Conservation (phyloP, 1,140 invertebrate genomes). For the Scaptomyza graminum region DNA sequence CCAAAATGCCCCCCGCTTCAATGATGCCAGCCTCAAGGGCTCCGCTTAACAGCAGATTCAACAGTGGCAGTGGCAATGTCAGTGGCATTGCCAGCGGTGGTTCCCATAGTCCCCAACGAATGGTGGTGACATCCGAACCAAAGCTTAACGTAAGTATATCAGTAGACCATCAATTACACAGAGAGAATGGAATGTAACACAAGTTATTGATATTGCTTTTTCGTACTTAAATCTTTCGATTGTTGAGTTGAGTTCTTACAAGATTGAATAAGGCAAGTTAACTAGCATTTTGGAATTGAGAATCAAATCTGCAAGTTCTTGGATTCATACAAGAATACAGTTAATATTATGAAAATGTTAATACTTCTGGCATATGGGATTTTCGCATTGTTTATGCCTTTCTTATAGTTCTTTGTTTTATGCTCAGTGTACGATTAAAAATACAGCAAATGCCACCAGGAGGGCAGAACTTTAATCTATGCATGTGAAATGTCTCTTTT, state of each 20-base stretch:
- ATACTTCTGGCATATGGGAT: no score
- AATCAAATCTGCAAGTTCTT: no score
- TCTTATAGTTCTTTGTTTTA: no score
- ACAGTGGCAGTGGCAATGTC: constrained; percentile 19
- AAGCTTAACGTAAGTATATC: constrained; percentile 80
- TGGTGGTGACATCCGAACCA: constrained; percentile 79
- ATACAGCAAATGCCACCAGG: background rate
- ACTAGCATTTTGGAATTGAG: no score
- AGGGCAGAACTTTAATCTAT: constrained; percentile 36
- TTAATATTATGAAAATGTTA: no score
- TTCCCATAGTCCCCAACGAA: constrained; percentile 46
- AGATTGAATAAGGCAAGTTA: no score
- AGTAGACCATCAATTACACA: constrained; percentile 40
- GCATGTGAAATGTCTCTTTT: constrained; percentile 48
- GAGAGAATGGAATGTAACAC: constrained; percentile 9
- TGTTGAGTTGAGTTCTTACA: background rate
- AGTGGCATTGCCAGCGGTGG: constrained; percentile 15
- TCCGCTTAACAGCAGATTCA: constrained; percentile 18
- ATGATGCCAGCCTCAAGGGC: constrained; percentile 67
- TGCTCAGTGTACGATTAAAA: constrained; percentile 25
- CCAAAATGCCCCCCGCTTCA: constrained; percentile 77
- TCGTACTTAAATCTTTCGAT: background rate
- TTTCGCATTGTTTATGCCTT: no score
- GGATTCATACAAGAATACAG: no score
- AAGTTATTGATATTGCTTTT: background rate